phyloP scores from a whole-genome alignment of 1,140 invertebrate genomes.

The Drosophila repleta region DNA sequence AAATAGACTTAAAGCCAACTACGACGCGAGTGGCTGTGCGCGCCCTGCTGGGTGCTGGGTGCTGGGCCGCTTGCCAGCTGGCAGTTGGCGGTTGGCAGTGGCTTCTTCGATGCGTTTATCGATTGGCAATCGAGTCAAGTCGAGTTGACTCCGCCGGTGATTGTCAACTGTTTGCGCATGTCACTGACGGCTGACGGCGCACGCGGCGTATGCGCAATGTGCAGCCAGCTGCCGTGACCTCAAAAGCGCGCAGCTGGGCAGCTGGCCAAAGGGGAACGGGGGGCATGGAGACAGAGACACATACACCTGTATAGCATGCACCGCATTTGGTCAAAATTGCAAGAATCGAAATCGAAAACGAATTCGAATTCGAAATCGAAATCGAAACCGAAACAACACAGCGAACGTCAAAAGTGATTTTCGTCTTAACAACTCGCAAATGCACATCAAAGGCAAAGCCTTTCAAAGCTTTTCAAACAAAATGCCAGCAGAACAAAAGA shows the following conservation, averaged over 20 bases:
- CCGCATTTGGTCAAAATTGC: conserved; percentile 66
- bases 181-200: conserved; percentile 15
- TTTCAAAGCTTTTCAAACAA: conserved; percentile 9
- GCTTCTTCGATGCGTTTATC: conserved; percentile 22
- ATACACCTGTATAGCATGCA: conserved; percentile 60
- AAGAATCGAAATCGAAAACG: conserved; percentile 14
- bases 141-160: conserved; percentile 6
- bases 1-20: conserved; percentile 12
- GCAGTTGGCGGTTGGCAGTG: not conserved
- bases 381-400: conserved; percentile 19
- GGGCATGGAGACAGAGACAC: too few species aligned
- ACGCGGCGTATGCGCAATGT: conserved; percentile 64
- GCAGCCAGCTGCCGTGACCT: conserved; percentile 49
- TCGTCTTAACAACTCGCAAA: conserved; percentile 51
- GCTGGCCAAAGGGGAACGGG: not conserved
- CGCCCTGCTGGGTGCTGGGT: conserved; percentile 31
- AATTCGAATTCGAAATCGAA: conserved; percentile 27
- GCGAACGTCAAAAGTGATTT: conserved; percentile 76
- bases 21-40: conserved; percentile 8
- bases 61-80: conserved; percentile 27
- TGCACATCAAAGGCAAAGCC: conserved; percentile 26
- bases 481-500: conserved; percentile 30
- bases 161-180: conserved; percentile 41
- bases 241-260: conserved; percentile 37
- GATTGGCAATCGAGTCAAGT: conserved; percentile 32